Evolutionary conservation across 1,140 invertebrate species (phyloP), one percentile per base, ranked within the genome.

Genomic region (Musca domestica): DNA sequence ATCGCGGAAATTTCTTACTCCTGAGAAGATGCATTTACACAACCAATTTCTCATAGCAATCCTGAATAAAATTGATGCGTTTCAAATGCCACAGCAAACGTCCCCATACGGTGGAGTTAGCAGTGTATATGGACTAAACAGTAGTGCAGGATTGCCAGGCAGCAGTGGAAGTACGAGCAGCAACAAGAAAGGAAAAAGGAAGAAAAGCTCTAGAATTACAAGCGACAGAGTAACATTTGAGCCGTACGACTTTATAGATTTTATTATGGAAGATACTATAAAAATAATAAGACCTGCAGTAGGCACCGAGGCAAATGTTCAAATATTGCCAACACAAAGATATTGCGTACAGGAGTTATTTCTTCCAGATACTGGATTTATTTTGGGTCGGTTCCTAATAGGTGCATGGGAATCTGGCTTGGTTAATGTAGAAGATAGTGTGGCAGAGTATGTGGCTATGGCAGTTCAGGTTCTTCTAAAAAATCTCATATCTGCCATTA

Each of bases 1-100:
- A 82, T 90, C 89, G 6, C 84, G 91, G 41, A 87, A 87, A 76
- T 82, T 93, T 1, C 83, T 94, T 69, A 85, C 83, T 7, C 76
- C 85, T 3, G 88, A 92, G 52, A 88, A 91, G 81, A 87, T 93
- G 41, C 89, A 90, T 80, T 84, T 92, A 23, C 92, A 94, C 76
- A 95, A 95, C 83, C 88, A 93, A 73, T 94, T 95, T 77, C 82
- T 95, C 6, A 76, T 94, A 9, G 91, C 91, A 10, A 84, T 94
- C 51, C 85, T 94, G 10, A 91, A 92, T 70, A 93, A 90, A 84
- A 90, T 93, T 15, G 89, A 91, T 7, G 85, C 87, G 30, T 85
- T 88, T 49, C 78, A 80, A 9, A 84, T 84, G 17, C 82, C 84
- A 2, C 84, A 83, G 71, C 80, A 49, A 19, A 9, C 67, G n/a